phyloP scores from a whole-genome alignment of 2,888 invertebrate genomes.

The Oscheius sp. region DNA sequence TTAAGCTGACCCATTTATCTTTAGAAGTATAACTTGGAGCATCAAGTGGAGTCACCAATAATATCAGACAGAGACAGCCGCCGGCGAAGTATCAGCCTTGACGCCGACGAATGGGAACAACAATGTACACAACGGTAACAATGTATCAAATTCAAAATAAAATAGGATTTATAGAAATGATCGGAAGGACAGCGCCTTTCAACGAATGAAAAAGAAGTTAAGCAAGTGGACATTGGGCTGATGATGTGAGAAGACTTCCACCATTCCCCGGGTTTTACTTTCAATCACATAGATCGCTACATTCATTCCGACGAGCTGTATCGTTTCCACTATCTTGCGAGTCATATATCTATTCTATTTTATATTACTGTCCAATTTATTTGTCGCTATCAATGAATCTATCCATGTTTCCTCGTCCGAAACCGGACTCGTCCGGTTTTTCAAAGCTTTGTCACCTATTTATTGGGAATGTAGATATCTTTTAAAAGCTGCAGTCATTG shows the following conservation, averaged over 20 bases:
- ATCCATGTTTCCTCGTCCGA: too few species aligned
- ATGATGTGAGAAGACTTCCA: background rate
- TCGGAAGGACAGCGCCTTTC: conserved; percentile 45
- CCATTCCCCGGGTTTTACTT: conserved; percentile 26
- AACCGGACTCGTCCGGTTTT: too few species aligned
- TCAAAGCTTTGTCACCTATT: too few species aligned
- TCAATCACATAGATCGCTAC: conserved; percentile 13
- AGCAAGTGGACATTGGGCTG: conserved; percentile 46
- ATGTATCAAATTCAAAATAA: background rate
- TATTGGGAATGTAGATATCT: too few species aligned
- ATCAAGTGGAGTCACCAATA: conserved; percentile 1
- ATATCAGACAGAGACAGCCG: conserved; percentile 17
- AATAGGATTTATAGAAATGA: background rate
- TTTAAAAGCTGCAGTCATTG: too few species aligned
- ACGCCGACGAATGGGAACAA: conserved; percentile 40
- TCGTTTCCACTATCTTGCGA: too few species aligned
- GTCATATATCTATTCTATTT: too few species aligned
- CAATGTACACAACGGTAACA: conserved; percentile 11
- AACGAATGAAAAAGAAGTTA: conserved; percentile 51
- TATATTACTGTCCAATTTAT: too few species aligned
- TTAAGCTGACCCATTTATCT: background rate
- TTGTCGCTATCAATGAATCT: too few species aligned
- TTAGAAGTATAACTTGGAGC: conserved; percentile 42
- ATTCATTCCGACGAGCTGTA: conserved; percentile 24
- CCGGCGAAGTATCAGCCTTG: conserved; percentile 39